Conservation (phyloP, 2,113 vertebrate genomes). For the Oryzias woworae region DNA sequence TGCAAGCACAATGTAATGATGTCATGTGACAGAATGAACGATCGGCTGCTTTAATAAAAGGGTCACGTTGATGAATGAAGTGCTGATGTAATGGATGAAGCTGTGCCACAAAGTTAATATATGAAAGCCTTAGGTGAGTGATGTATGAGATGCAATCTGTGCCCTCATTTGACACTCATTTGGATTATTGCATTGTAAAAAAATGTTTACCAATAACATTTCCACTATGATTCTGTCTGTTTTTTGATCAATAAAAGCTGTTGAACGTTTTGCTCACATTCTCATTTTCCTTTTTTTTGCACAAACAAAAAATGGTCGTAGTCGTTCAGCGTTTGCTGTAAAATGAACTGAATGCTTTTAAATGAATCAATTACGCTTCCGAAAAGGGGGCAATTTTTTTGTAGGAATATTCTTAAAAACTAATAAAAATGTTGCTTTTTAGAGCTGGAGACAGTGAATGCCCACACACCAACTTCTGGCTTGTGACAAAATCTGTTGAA, state of each 20-base stretch:
- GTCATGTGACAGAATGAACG: slow-evolving; percentile 33
- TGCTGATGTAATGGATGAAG: slow-evolving; percentile 49
- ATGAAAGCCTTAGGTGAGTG: slow-evolving; percentile 46
- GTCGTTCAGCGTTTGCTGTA: no score
- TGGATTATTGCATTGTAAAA: slow-evolving; percentile 2
- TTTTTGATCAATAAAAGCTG: slow-evolving; percentile 2
- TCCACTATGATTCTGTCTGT: slow-evolving; percentile 7
- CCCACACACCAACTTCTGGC: no score
- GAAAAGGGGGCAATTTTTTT: no score
- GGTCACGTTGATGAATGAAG: slow-evolving; percentile 42
- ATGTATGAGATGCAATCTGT: slow-evolving; percentile 13
- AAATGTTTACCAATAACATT: slow-evolving; percentile 33
- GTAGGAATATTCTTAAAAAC: no score
- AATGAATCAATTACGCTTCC: no score
- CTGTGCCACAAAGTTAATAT: slow-evolving; percentile 43
- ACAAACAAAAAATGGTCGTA: no score
- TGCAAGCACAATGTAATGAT: slow-evolving; percentile 34
- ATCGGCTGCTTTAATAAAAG: slow-evolving; percentile 53
- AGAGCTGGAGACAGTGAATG: no score
- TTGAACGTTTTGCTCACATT: no score
- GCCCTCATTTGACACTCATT: slow-evolving; percentile 25
- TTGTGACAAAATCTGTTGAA: no score
- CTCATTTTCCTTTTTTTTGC: no score
- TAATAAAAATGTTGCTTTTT: no score
- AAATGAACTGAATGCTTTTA: no score